Conservation (phyloP, 2,797 vertebrate species). For the Myripristis jacobus region DNA sequence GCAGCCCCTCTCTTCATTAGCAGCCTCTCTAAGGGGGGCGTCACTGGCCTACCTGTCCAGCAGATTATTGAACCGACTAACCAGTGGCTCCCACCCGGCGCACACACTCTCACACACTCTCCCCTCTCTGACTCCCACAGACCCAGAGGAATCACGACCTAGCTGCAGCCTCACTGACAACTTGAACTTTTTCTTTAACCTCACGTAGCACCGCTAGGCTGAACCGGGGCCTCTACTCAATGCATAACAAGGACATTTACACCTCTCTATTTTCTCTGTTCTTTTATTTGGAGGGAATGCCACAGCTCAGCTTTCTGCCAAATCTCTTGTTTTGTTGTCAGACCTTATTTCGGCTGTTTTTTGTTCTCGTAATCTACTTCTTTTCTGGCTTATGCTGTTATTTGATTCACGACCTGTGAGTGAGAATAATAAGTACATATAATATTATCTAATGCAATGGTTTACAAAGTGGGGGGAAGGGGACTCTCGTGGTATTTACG, state of each 20-base stretch:
- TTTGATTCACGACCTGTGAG: conserved; percentile 23
- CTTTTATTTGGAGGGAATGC: conserved; percentile 12
- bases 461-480: too few species aligned
- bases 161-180: conserved; percentile 70
- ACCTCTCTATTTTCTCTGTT: conserved; percentile 10
- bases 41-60: conserved; percentile 94
- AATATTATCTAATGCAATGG: conserved; percentile 18
- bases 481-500: too few species aligned
- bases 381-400: not conserved
- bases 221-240: conserved; percentile 15
- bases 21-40: conserved; percentile 89
- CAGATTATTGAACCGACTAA: conserved; percentile 94
- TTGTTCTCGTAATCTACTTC: not conserved
- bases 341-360: not conserved
- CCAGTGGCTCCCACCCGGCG: conserved; percentile 81
- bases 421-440: conserved; percentile 1
- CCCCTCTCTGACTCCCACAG: conserved; percentile 74
- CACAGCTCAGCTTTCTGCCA: not conserved
- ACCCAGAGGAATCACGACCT: conserved; percentile 78
- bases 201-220: conserved; percentile 58
- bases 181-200: conserved; percentile 74
- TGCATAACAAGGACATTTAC: conserved; percentile 47
- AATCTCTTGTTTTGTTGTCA: not conserved
- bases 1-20: conserved; percentile 98
- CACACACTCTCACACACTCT: conserved; percentile 59